Conservation (phyloP, 53 echinoderm and acorn worm genomes). For the Mesocentrotus franciscanus region DNA sequence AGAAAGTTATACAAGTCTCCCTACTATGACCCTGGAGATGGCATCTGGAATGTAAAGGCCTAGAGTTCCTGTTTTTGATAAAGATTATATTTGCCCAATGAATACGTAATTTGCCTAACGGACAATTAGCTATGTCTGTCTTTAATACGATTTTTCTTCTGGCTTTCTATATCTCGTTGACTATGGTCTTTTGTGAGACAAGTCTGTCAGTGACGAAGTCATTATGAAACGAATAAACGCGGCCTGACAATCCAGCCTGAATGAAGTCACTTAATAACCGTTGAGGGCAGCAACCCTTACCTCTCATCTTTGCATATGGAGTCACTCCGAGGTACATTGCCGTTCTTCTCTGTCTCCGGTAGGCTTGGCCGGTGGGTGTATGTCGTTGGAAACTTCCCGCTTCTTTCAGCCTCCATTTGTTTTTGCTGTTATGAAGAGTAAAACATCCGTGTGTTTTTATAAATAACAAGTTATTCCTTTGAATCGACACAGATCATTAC, state of each 20-base stretch:
- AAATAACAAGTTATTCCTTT: neutral
- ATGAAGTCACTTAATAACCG: neutral
- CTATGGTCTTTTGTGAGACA: too few species aligned
- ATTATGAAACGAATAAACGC: too few species aligned
- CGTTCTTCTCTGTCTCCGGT: constrained; percentile 38
- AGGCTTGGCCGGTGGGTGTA: constrained; percentile 49
- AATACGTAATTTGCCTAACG: too few species aligned
- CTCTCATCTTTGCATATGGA: constrained; percentile 60
- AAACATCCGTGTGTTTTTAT: neutral
- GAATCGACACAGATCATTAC: neutral
- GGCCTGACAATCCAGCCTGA: neutral
- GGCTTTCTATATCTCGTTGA: too few species aligned
- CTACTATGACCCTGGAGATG: too few species aligned
- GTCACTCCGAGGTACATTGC: constrained; percentile 51
- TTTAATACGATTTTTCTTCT: too few species aligned
- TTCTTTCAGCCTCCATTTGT: constrained; percentile 75
- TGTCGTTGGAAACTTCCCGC: constrained; percentile 42
- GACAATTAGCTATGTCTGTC: too few species aligned
- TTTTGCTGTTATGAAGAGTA: constrained; percentile 53
- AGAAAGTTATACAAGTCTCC: too few species aligned
- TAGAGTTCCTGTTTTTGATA: too few species aligned
- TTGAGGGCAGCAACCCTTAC: neutral
- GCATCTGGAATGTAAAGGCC: too few species aligned
- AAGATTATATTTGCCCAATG: too few species aligned
- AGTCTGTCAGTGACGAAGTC: too few species aligned